Percentiles rank a stretch among this genome's conserved stretches.
These are phyloP conservation scores for Coelinius sp. DNA, from an alignment of 2,888 invertebrate species.

Conservation along the genomic window DNA sequence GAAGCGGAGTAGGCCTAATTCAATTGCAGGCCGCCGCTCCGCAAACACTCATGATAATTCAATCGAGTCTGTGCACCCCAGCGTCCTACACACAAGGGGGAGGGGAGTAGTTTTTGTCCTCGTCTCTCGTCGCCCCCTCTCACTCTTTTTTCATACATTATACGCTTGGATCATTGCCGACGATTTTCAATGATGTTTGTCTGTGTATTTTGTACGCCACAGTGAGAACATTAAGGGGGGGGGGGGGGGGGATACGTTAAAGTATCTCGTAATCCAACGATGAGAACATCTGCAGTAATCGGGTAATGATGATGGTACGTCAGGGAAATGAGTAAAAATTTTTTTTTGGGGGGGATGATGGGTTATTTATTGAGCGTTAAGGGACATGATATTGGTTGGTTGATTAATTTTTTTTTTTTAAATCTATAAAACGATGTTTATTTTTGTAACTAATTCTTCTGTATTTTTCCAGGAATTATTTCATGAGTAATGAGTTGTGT, in stretches of 20 bases:
- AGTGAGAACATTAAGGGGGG: background rate
- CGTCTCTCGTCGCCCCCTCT: constrained; percentile 26
- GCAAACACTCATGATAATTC: constrained; percentile 71
- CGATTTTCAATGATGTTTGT: constrained; percentile 13
- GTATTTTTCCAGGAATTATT: no score
- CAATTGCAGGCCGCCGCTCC: constrained; percentile 69
- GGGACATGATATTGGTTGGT: background rate
- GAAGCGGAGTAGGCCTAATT: constrained; percentile 59
- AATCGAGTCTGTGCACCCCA: constrained; percentile 58
- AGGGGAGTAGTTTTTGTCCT: constrained; percentile 40
- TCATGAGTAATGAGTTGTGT: no score
- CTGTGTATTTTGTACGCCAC: constrained; percentile 17
- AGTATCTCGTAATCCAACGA: constrained; percentile 65
- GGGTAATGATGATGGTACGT: constrained; percentile 62
- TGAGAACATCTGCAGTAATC: constrained; percentile 70
- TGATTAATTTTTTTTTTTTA: background rate
- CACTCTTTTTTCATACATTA: background rate
- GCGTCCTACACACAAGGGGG: constrained; percentile 28
- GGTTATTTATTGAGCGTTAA: background rate
- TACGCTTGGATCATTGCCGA: constrained; percentile 24
- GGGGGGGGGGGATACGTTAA: constrained; percentile 43
- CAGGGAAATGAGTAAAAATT: background rate
- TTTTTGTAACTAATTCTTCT: no score
- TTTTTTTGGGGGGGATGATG: background rate
- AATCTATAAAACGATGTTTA: background rate